These are phyloP conservation scores for Coenonympha glycerion DNA, from an alignment of 2,888 invertebrate genomes.

Conservation along the genomic window DNA sequence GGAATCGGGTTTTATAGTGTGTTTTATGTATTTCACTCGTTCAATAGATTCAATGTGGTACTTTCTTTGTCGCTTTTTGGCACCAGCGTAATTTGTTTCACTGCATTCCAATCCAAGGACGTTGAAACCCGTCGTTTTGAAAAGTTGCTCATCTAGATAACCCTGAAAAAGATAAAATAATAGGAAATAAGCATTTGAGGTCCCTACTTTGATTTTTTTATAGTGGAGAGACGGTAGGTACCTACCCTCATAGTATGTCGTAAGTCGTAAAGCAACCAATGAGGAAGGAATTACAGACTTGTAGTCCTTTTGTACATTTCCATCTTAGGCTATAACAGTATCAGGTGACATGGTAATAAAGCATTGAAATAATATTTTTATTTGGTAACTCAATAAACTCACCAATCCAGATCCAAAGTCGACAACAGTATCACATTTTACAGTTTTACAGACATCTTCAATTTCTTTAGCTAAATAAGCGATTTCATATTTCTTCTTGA, in stretches of 20 bases:
- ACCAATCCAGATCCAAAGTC: conserved; percentile 87
- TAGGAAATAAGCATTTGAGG: no score
- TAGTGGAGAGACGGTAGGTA: no score
- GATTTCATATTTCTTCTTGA: conserved; percentile 85
- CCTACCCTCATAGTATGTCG: no score
- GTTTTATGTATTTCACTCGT: conserved; percentile 76
- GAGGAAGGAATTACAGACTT: no score
- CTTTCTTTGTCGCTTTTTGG: conserved; percentile 74
- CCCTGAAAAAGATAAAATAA: conserved; percentile 75
- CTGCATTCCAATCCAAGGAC: conserved; percentile 83
- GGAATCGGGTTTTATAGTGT: conserved; percentile 74
- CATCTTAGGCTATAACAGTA: no score
- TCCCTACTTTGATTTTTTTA: no score
- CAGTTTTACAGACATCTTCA: conserved; percentile 60
- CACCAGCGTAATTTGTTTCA: conserved; percentile 69
- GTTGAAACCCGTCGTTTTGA: conserved; percentile 72
- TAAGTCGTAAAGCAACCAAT: no score
- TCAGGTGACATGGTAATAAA: no score
- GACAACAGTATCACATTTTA: conserved; percentile 72
- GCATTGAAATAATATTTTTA: no score
- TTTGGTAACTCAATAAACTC: no score
- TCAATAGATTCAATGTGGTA: conserved; percentile 69
- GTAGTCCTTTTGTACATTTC: no score
- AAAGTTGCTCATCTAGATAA: conserved; percentile 81
- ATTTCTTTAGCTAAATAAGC: conserved; percentile 76